Conservation (phyloP, 2,888 invertebrate species). For the Brenthis hecate region DNA sequence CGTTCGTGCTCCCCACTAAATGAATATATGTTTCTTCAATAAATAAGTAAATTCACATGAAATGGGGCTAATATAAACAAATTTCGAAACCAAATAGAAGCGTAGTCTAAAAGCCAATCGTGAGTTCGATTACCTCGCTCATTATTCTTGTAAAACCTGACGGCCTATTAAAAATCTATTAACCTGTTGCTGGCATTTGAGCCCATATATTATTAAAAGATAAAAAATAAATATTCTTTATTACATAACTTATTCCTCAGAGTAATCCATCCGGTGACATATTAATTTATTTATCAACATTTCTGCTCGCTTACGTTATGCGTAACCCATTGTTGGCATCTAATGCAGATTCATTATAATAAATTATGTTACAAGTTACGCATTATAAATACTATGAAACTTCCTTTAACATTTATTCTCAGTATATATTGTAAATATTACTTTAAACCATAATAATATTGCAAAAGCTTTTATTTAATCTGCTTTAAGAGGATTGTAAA, state of each 20-base stretch:
- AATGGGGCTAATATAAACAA: neutral
- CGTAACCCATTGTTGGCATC: slow-evolving; percentile 25
- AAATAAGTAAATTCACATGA: neutral
- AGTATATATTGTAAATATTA: neutral
- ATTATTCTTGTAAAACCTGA: slow-evolving; percentile 42
- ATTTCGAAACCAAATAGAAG: slow-evolving; percentile 40
- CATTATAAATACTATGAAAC: slow-evolving; percentile 2
- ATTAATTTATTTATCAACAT: slow-evolving; percentile 40
- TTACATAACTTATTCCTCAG: slow-evolving; percentile 31
- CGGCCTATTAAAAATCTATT: slow-evolving; percentile 54
- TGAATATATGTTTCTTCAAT: too few relatives aligned
- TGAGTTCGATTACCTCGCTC: slow-evolving; percentile 44
- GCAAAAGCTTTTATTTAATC: too few relatives aligned
- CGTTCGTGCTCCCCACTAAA: too few relatives aligned
- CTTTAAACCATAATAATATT: too few relatives aligned
- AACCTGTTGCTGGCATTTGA: slow-evolving; percentile 48
- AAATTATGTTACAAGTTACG: slow-evolving; percentile 17
- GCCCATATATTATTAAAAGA: slow-evolving; percentile 22
- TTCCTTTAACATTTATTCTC: neutral
- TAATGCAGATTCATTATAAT: slow-evolving; percentile 30
- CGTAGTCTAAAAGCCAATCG: slow-evolving; percentile 46
- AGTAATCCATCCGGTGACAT: slow-evolving; percentile 39
- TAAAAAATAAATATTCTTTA: slow-evolving; percentile 29
- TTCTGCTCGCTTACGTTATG: slow-evolving; percentile 43
- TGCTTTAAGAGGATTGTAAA: too few relatives aligned